Percentiles rank a stretch among this genome's conserved stretches.
Conservation (phyloP, 2,797 vertebrate genomes). For the Mormyrus proboscirostris region DNA sequence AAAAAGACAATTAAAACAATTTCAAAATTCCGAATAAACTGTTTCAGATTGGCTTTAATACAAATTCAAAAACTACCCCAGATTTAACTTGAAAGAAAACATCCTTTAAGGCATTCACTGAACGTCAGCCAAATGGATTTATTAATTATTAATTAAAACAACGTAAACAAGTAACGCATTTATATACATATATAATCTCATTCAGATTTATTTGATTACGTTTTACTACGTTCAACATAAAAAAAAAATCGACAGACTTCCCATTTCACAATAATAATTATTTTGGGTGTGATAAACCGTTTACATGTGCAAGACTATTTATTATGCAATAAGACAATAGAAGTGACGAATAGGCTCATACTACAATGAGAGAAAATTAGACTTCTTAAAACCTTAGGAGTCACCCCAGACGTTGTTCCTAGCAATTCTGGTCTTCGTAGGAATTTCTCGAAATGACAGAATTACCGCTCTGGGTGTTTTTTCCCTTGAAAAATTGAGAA, state of each 20-base stretch:
- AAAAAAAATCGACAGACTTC: not conserved
- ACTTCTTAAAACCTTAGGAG: not conserved
- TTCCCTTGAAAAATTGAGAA: not conserved
- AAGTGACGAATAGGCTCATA: not conserved
- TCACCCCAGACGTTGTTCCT: not conserved
- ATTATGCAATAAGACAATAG: not conserved
- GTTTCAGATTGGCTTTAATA: not conserved
- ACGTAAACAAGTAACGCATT: not conserved
- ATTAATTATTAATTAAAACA: too few species aligned
- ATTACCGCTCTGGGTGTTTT: not conserved
- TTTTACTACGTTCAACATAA: not conserved
- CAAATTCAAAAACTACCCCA: not conserved
- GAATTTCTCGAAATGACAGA: not conserved
- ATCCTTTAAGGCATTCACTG: not conserved
- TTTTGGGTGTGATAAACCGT: not conserved
- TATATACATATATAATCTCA: not conserved
- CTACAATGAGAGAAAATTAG: not conserved
- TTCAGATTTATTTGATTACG: not conserved
- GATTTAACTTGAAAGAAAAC: not conserved
- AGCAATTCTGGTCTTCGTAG: not conserved
- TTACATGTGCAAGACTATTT: not conserved
- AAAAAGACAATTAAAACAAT: not conserved
- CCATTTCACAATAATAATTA: not conserved
- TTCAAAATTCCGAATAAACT: not conserved
- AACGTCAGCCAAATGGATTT: not conserved